Conservation (phyloP, 2,888 invertebrate species). For the Andrena bucephala region DNA sequence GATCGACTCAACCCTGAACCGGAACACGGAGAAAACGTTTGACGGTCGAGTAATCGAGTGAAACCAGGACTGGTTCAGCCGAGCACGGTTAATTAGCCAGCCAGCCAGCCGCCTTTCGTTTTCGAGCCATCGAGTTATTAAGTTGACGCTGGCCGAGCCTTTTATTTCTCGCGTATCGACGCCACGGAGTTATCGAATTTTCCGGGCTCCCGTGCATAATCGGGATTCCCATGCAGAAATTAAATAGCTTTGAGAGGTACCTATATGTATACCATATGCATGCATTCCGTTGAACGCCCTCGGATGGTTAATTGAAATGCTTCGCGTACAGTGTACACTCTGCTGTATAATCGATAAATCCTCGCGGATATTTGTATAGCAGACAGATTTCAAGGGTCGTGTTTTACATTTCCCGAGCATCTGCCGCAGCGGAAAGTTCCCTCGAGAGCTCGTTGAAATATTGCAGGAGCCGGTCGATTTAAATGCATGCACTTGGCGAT, state of each 20-base stretch:
- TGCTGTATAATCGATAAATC: constrained; percentile 15
- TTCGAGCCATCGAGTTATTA: constrained; percentile 69
- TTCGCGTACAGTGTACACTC: not conserved
- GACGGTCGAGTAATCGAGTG: constrained; percentile 68
- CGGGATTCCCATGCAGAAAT: constrained; percentile 24
- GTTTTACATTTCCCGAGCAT: not conserved
- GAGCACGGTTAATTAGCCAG: constrained; percentile 72
- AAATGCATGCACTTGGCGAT: not conserved
- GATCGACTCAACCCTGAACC: constrained; percentile 70
- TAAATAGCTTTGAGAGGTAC: constrained; percentile 6
- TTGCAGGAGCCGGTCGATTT: not conserved
- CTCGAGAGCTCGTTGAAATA: not conserved
- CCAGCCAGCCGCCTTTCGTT: constrained; percentile 71
- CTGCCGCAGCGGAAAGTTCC: not conserved
- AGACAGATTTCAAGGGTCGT: constrained; percentile 2
- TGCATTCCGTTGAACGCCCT: not conserved
- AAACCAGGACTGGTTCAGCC: constrained; percentile 72
- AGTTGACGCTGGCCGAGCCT: constrained; percentile 23
- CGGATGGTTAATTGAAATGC: constrained; percentile 1
- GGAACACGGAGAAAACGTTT: constrained; percentile 68
- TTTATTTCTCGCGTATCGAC: constrained; percentile 2
- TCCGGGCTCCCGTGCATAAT: constrained; percentile 19
- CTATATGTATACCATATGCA: not conserved
- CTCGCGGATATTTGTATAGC: not conserved
- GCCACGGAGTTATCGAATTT: constrained; percentile 35